Evolutionary conservation across 2,888 invertebrate species (phyloP).

Genomic region (Aelia acuminata): DNA sequence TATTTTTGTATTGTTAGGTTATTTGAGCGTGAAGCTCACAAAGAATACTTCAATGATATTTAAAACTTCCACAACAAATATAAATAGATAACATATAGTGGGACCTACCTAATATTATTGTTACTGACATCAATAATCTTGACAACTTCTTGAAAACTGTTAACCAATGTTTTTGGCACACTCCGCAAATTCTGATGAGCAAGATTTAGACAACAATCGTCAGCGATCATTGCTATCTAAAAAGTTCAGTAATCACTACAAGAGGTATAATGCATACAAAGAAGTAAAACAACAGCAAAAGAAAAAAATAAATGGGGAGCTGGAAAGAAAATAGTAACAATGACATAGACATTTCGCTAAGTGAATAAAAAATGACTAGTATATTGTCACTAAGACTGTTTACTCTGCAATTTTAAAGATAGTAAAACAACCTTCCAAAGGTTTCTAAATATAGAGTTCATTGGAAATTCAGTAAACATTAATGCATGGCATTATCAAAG

Average conservation of each 20-base stretch:
- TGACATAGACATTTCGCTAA: not conserved
- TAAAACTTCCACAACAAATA: not conserved
- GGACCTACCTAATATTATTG: conserved; percentile 79
- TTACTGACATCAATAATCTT: conserved; percentile 80
- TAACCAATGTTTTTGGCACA: conserved; percentile 77
- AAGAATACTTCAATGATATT: not conserved
- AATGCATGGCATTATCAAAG: not conserved
- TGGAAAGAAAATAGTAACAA: not conserved
- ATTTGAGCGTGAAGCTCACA: not conserved
- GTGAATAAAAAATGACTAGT: not conserved
- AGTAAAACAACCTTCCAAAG: conserved; percentile 4
- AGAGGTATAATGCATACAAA: conserved; percentile 36
- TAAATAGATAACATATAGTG: not conserved
- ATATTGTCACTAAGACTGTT: not conserved
- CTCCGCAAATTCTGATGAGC: conserved; percentile 79
- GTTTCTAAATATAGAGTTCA: conserved; percentile 22
- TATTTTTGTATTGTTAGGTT: not conserved
- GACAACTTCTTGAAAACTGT: conserved; percentile 75
- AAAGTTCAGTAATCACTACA: not conserved
- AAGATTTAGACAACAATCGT: conserved; percentile 72
- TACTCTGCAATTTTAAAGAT: conserved; percentile 5
- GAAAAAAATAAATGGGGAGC: not conserved
- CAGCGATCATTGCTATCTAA: conserved; percentile 52
- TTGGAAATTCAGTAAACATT: not conserved
- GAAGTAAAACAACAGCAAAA: conserved; percentile 31